A percentile compares a stretch with the other conserved stretches of the same genome.
These are phyloP conservation scores for Phyllostomus discolor DNA, from an alignment of 2,113 vertebrate species.

Conservation along the genomic window DNA sequence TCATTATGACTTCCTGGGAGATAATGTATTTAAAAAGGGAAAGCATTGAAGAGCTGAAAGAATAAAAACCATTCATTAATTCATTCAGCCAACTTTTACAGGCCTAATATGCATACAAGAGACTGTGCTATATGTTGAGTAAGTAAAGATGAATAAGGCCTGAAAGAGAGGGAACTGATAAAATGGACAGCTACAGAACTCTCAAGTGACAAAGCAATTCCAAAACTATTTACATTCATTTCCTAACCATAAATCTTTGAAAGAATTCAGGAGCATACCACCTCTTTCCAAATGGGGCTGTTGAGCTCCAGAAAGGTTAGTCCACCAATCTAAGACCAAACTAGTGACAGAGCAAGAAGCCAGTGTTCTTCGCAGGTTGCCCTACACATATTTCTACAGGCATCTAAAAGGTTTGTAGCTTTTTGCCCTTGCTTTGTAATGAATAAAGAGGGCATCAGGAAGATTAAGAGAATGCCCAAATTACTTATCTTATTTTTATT, in stretches of 20 bases:
- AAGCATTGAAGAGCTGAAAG: conserved; percentile 82
- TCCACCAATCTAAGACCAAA: not conserved
- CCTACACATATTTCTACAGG: not conserved
- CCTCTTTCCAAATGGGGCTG: not conserved
- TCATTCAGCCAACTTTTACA: not conserved
- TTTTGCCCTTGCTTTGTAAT: not conserved
- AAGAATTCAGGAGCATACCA: not conserved
- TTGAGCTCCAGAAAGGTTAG: not conserved
- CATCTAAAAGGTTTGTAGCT: not conserved
- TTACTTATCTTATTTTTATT: not conserved
- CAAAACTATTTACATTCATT: not conserved
- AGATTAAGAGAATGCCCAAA: not conserved
- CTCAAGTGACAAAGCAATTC: not conserved
- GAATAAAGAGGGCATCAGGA: not conserved
- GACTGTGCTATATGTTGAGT: not conserved
- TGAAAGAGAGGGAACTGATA: not conserved
- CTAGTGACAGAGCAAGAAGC: not conserved
- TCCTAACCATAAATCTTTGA: not conserved
- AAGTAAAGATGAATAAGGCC: not conserved
- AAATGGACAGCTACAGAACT: not conserved
- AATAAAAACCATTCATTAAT: not conserved
- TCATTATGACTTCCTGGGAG: conserved; percentile 82
- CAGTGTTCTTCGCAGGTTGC: not conserved
- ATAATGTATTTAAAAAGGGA: conserved; percentile 79
- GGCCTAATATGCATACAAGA: not conserved